Base-by-base conservation (phyloP, 2,797 vertebrate genomes). In the Sebastes glaucus region DNA sequence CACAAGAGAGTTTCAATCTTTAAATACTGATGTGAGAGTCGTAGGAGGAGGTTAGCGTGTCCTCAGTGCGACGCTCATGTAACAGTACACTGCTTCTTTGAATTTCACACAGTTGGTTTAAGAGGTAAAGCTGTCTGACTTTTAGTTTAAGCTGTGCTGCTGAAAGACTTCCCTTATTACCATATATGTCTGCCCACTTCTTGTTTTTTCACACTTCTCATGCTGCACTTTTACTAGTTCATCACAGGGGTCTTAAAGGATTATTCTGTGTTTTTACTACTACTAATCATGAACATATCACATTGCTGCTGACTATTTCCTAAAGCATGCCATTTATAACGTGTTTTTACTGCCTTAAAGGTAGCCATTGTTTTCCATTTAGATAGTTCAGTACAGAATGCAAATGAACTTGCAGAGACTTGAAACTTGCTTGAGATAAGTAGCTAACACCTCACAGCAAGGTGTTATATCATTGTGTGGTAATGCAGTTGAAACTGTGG, bases 11-110 rank as follows among this genome's bases (percentile, higher is more conserved):
- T 90, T 90, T 87, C 20, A 5, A 69, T 86, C 73, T 88, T 49
- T 78, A 89, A 87, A 89, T 83, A 82, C 74, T 78, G 81, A 92
- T 89, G 71, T 91, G 84, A 92, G 86, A 88, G 85, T 84, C 2
- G 30, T 59, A 33, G 64, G 82, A 60, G 71, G 81, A 62, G 66
- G n/a, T 76, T 75, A 57, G 63, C 18, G 0, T 32, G 78, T 66
- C 49, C 35, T 75, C n/a, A 1, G 59, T 20, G 59, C 11, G 4
- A 23, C 42, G 27, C 30, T 74, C 46, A 11, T 23, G 2, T 69
- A 74, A 64, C 65, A n/a, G 25, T 16, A 33, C 23, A 59, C n/a
- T 7, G 63, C 60, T 70, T 59, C 3, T 16, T 61, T 82, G 46
- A 65, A 74, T 78, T 76, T 83, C 57, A 53, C 16, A 35, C 59